Evolutionary conservation across 2,113 vertebrate genomes (phyloP).

Genomic region (Tyrannus savana): DNA sequence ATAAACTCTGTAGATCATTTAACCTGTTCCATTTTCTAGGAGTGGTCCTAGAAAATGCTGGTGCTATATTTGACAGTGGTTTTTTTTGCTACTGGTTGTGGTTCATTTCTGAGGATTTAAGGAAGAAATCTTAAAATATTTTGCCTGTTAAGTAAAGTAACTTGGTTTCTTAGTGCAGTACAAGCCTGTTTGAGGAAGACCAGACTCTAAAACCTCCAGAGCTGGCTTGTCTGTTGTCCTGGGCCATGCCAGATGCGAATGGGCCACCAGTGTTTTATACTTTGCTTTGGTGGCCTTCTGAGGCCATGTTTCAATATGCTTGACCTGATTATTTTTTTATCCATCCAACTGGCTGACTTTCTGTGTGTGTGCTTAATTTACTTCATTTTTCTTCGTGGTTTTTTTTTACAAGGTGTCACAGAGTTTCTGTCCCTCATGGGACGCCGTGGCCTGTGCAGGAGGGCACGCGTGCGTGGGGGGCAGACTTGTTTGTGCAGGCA

Average conservation of each 20-base stretch:
- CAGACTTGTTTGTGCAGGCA: slow-evolving; percentile 36
- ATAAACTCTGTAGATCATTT: not conserved
- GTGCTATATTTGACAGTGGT: not conserved
- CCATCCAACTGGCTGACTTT: not conserved
- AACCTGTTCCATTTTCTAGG: not conserved
- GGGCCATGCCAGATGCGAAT: not conserved
- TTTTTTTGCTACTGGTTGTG: not conserved
- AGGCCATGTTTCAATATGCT: fast-evolving
- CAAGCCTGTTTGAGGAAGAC: not conserved
- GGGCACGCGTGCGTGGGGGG: no score
- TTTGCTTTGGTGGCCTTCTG: not conserved
- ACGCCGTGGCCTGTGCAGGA: fast-evolving
- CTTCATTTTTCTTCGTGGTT: not conserved
- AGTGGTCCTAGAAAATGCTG: not conserved
- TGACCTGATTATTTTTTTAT: not conserved
- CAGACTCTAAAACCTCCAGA: not conserved
- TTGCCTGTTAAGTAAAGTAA: not conserved
- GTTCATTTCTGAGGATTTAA: not conserved
- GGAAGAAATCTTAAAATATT: not conserved
- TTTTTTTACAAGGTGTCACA: not conserved
- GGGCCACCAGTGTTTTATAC: not conserved
- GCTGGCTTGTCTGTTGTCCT: not conserved
- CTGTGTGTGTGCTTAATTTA: not conserved
- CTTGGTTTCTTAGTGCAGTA: not conserved
- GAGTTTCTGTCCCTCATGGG: fast-evolving